Evolutionary conservation across 2,888 invertebrate species (phyloP).

Genomic region (Pachymerium ferrugineum): DNA sequence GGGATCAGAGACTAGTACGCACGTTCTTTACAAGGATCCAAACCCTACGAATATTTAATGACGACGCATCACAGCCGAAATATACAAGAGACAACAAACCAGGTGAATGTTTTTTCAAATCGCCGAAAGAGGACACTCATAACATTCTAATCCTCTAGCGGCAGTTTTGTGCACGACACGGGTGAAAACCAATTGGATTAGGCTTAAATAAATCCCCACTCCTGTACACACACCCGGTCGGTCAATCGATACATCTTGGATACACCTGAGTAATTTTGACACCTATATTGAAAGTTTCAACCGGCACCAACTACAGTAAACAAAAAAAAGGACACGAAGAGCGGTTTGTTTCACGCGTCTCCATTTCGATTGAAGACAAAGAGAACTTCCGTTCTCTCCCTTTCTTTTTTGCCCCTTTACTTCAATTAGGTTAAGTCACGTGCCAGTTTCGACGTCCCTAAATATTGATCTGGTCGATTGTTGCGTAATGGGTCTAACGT

Average conservation of each 20-base stretch:
- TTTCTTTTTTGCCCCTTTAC: not conserved
- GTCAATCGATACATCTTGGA: not conserved
- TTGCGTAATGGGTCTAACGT: not conserved
- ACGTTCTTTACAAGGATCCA: not conserved
- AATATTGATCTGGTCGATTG: not conserved
- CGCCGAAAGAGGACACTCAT: not conserved
- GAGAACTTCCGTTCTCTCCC: not conserved
- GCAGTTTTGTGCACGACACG: conserved; percentile 27
- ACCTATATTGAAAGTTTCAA: not conserved
- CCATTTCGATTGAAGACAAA: not conserved
- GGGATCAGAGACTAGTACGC: not conserved
- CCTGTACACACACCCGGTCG: not conserved
- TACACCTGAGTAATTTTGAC: conserved; percentile 3
- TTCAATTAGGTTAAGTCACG: conserved; percentile 14
- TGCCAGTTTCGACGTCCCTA: not conserved
- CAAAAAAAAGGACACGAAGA: not conserved
- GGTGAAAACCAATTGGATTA: conserved; percentile 27
- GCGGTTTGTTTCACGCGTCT: not conserved
- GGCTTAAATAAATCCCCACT: conserved; percentile 7
- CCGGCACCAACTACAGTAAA: not conserved
- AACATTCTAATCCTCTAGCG: not conserved
- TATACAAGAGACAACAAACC: not conserved
- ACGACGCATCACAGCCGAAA: not conserved
- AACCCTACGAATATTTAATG: conserved; percentile 16
- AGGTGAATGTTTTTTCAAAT: not conserved